Conservation (phyloP, 2,888 invertebrate species). For the Kuschelorhynchus macadamiae region DNA sequence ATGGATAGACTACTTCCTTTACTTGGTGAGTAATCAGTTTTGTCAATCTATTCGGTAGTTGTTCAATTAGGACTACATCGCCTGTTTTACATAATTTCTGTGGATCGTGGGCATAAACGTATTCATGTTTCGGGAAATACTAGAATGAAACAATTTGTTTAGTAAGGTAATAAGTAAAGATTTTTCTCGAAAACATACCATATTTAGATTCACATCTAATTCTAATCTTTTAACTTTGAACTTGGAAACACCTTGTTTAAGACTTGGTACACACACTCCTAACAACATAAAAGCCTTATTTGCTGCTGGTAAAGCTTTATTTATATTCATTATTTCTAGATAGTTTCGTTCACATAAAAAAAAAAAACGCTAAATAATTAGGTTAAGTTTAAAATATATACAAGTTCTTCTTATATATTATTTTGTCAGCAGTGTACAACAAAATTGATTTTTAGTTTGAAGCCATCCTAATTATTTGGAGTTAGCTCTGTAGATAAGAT, state of each 20-base stretch:
- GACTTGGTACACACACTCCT: constrained; percentile 84
- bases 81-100: constrained; percentile 83
- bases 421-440: too few relatives aligned
- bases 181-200: constrained; percentile 73
- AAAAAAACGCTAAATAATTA: too few relatives aligned
- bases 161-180: not conserved
- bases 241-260: constrained; percentile 84
- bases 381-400: too few relatives aligned
- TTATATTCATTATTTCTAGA: too few relatives aligned
- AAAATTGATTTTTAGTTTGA: too few relatives aligned
- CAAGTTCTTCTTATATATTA: too few relatives aligned
- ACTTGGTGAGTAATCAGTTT: constrained; percentile 85
- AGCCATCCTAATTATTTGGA: too few relatives aligned
- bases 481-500: too few relatives aligned
- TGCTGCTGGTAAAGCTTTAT: constrained; percentile 66
- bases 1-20: constrained; percentile 83
- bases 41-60: constrained; percentile 80
- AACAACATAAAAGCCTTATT: constrained; percentile 74
- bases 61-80: constrained; percentile 85
- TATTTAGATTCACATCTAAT: constrained; percentile 81
- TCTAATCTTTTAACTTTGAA: constrained; percentile 82
- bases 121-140: constrained; percentile 84
- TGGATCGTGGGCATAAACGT: constrained; percentile 85
- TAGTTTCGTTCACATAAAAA: too few relatives aligned
- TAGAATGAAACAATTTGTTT: constrained; percentile 66